Conservation (phyloP, 2,113 vertebrate species). For the Physeter macrocephalus region DNA sequence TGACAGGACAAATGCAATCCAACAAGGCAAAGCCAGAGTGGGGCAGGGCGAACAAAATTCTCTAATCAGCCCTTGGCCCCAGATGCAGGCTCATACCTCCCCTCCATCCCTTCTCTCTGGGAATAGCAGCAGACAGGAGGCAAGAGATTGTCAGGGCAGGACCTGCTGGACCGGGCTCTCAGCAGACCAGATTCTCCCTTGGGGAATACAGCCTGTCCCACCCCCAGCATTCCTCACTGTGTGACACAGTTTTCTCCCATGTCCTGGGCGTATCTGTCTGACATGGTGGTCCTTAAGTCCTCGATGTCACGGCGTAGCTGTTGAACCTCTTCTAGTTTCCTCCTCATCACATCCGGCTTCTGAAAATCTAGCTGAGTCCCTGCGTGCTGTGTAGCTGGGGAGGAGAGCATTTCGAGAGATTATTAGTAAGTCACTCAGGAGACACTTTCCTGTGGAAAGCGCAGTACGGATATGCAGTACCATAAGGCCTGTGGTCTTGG, state of each 20-base stretch:
- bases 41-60: not conserved
- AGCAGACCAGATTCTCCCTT: not conserved
- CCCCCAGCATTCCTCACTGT: slow-evolving; percentile 75
- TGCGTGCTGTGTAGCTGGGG: slow-evolving; percentile 79
- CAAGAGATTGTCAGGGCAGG: slow-evolving; percentile 22
- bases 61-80: not conserved
- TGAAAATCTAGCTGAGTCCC: slow-evolving; percentile 83
- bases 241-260: slow-evolving; percentile 99
- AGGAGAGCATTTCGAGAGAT: slow-evolving; percentile 58
- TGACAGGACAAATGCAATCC: slow-evolving; percentile 64
- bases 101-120: not conserved
- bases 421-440: not conserved
- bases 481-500: not conserved
- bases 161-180: not conserved
- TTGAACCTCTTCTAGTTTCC: slow-evolving; percentile 89
- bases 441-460: not conserved
- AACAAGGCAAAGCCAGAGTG: slow-evolving; percentile 66
- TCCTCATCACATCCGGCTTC: slow-evolving; percentile 87
- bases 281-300: slow-evolving; percentile 92
- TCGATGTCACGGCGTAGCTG: slow-evolving; percentile 92
- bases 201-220: not conserved
- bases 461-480: not conserved
- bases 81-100: not conserved
- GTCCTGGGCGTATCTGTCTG: slow-evolving; percentile 97
- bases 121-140: slow-evolving; percentile 44